Evolutionary conservation across 2,797 vertebrate genomes (phyloP).

Genomic region (Hypotaenidia okinawae): DNA sequence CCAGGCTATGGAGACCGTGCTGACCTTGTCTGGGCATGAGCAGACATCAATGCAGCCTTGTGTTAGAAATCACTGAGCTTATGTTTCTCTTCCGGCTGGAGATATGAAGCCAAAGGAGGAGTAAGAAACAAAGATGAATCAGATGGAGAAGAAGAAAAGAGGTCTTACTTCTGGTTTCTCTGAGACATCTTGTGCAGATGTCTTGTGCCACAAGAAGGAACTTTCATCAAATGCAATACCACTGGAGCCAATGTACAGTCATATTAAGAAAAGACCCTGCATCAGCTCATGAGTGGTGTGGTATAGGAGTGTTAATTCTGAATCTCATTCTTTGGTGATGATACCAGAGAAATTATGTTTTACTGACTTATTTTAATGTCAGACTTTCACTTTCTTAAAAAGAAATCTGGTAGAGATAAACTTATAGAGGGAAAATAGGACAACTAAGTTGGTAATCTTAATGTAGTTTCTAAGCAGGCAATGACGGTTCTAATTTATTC

Average conservation of each 20-base stretch:
- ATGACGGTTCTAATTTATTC: not conserved
- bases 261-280: not conserved
- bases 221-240: not conserved
- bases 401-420: not conserved
- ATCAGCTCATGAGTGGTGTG: not conserved
- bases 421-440: not conserved
- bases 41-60: not conserved
- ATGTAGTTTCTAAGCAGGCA: not conserved
- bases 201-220: not conserved
- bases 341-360: not conserved
- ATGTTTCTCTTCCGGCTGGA: not conserved
- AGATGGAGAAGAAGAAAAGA: not conserved
- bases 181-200: not conserved
- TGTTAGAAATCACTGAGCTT: not conserved
- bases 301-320: not conserved
- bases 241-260: not conserved
- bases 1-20: not conserved
- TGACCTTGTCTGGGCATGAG: not conserved
- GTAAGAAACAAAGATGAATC: not conserved
- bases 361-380: not conserved
- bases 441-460: not conserved
- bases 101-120: not conserved
- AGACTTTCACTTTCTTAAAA: not conserved
- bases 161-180: not conserved
- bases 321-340: not conserved